Evolutionary conservation across 2,113 vertebrate species (phyloP), one percentile per base, ranked within the genome.

Genomic region (Paramormyrops kingsleyae): DNA sequence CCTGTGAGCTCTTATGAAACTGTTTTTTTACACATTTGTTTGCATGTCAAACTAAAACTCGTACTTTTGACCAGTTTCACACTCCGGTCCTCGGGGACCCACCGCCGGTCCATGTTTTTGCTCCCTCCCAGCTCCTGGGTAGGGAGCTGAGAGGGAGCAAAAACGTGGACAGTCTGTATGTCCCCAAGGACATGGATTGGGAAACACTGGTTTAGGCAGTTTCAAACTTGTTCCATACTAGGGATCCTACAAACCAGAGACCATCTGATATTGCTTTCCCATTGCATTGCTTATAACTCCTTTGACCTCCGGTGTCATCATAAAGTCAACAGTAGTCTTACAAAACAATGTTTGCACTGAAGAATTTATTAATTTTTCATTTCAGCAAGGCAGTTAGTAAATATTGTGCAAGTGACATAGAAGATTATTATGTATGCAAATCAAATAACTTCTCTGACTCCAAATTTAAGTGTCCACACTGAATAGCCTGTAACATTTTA

Each of bases 1-100:
- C 86, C 46, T 62, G 90, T 53, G 85, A 86, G 83, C 47, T 88
- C 83, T 50, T 80, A 86, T 62, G 87, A 89, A 87, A 74, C 84
- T 46, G 47, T 77, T 19, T 77, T 77, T 35, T 77, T 74, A 74
- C 66, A 53, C 52, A 17, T 53, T 77, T 39, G 13, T 39, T 35
- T 74, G 66, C 27, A 74, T 74, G n/a, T 74, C 27, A 74, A 74
- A 35, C 66, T 74, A 74, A 74, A 31, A 74, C 27, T 35, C 27
- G 6, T n/a, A 62, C 7, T 62, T 62, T 62, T n/a, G 24, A n/a
- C 31, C 17, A 56, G 53, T 56, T 59, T 59, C 5, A 7, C 56
- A 59, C 8, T 59, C 56, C 19, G 5, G 53, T 21, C 19, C 1
- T 2, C 21, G 5, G 53, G 19, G 53, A 56, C 4, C 53, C 53